A percentile compares a stretch with the other conserved stretches of the same genome.
Evolutionary conservation across 2,888 invertebrate species (phyloP).

Genomic region (Geophilus truncorum): DNA sequence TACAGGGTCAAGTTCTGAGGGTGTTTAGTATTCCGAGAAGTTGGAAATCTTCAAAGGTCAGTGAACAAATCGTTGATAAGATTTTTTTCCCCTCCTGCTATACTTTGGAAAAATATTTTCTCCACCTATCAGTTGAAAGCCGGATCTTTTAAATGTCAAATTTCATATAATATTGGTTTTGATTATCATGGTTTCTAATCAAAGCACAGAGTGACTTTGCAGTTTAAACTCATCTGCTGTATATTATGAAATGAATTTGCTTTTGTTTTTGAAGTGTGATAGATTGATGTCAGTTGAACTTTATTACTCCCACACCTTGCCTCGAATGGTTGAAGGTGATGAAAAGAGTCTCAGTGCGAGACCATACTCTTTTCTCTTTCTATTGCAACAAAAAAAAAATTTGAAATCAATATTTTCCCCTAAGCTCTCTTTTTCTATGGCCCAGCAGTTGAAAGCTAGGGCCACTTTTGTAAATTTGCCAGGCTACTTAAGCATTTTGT

Average conservation of each 20-base stretch:
- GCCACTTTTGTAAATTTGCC: constrained; percentile 32
- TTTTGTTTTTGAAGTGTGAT: constrained; percentile 25
- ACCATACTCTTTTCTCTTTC: constrained; percentile 1
- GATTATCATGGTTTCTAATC: constrained; percentile 18
- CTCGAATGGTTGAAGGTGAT: constrained; percentile 14
- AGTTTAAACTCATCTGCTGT: constrained; percentile 12
- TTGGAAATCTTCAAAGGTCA: neutral
- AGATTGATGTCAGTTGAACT: constrained; percentile 15
- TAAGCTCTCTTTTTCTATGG: neutral
- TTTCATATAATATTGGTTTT: constrained; percentile 15
- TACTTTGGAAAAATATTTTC: neutral
- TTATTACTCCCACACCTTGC: neutral
- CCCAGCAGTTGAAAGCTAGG: neutral
- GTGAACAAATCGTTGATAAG: neutral
- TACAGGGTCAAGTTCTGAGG: neutral
- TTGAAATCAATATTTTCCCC: constrained; percentile 1
- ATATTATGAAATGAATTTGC: constrained; percentile 23
- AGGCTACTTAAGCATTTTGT: constrained; percentile 14
- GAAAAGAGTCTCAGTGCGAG: constrained; percentile 16
- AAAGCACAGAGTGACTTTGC: constrained; percentile 17
- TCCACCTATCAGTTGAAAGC: neutral
- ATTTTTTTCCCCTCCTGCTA: neutral
- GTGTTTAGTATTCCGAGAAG: neutral
- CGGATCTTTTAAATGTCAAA: constrained; percentile 25
- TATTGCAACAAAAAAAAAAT: neutral